Evolutionary conservation across 2,113 vertebrate species (phyloP).

Genomic region (Ia io): DNA sequence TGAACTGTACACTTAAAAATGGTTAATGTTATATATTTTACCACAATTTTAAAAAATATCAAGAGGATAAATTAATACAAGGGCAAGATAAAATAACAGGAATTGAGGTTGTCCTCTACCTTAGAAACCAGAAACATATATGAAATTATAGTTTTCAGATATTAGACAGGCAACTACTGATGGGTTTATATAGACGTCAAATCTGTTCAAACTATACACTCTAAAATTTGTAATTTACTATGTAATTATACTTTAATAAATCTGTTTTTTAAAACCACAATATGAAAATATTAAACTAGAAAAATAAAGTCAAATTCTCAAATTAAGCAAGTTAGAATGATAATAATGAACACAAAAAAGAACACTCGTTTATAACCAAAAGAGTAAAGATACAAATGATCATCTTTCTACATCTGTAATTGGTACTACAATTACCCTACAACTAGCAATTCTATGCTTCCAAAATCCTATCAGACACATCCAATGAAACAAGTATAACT

Average conservation of each 20-base stretch:
- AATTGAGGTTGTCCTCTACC: background rate
- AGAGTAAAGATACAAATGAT: background rate
- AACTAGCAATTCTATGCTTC: background rate
- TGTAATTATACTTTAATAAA: background rate
- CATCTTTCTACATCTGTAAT: background rate
- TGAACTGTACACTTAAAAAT: background rate
- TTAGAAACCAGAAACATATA: background rate
- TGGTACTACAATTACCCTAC: background rate
- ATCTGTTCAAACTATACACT: background rate
- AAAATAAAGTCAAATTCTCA: constrained; percentile 2
- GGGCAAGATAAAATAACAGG: background rate
- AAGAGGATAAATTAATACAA: background rate
- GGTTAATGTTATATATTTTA: background rate
- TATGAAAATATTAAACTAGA: background rate
- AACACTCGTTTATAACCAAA: background rate
- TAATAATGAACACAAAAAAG: background rate
- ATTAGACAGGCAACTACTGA: background rate
- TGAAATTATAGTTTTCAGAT: background rate
- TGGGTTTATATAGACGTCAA: background rate
- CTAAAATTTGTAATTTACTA: background rate
- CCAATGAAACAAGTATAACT: background rate
- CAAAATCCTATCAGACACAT: background rate
- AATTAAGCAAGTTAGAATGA: constrained; percentile 30
- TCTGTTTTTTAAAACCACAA: constrained; percentile 30
- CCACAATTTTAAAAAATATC: too few relatives aligned